Evolutionary conservation across 1,140 invertebrate species (phyloP).

Genomic region (Macrostomum lignano): DNA sequence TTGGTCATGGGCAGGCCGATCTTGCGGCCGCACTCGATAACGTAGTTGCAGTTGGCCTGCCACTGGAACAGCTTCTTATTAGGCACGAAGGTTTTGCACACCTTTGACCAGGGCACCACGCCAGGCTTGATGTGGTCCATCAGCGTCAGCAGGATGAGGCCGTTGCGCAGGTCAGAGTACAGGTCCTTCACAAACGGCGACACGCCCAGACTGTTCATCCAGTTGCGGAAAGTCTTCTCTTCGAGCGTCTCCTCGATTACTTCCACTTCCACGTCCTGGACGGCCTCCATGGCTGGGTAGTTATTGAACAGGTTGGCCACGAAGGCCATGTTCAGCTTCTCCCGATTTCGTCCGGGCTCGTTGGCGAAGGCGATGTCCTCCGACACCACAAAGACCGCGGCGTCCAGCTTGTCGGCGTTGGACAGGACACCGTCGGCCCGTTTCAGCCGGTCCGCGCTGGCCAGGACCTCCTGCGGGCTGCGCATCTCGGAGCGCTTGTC

Average conservation of each 20-base stretch:
- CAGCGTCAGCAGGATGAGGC: slow-evolving; percentile 78
- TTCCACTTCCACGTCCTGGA: slow-evolving; percentile 16
- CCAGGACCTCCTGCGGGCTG: slow-evolving; percentile 6
- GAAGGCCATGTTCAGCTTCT: slow-evolving; percentile 82
- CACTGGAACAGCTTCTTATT: slow-evolving; percentile 15
- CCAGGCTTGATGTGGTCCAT: slow-evolving; percentile 87
- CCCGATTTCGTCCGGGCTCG: slow-evolving; percentile 4
- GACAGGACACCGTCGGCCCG: slow-evolving; percentile 77
- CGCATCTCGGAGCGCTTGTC: background rate
- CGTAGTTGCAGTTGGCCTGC: slow-evolving; percentile 7
- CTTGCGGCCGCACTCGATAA: slow-evolving; percentile 2
- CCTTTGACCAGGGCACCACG: slow-evolving; percentile 70
- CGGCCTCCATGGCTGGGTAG: slow-evolving; percentile 44
- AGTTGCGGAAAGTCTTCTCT: slow-evolving; percentile 16
- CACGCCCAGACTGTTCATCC: slow-evolving; percentile 42
- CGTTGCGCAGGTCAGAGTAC: slow-evolving; percentile 82
- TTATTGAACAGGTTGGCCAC: slow-evolving; percentile 98
- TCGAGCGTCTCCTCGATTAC: slow-evolving; percentile 24
- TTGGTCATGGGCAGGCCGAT: slow-evolving; percentile 1
- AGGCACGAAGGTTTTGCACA: slow-evolving; percentile 35
- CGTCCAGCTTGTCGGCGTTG: slow-evolving; percentile 77
- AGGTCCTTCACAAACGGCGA: slow-evolving; percentile 79
- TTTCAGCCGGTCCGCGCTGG: slow-evolving; percentile 46
- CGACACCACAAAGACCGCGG: slow-evolving; percentile 67
- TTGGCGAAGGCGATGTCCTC: slow-evolving; percentile 78